phyloP scores from a whole-genome alignment of 2,888 invertebrate genomes.

The Drosophila quinaria region DNA sequence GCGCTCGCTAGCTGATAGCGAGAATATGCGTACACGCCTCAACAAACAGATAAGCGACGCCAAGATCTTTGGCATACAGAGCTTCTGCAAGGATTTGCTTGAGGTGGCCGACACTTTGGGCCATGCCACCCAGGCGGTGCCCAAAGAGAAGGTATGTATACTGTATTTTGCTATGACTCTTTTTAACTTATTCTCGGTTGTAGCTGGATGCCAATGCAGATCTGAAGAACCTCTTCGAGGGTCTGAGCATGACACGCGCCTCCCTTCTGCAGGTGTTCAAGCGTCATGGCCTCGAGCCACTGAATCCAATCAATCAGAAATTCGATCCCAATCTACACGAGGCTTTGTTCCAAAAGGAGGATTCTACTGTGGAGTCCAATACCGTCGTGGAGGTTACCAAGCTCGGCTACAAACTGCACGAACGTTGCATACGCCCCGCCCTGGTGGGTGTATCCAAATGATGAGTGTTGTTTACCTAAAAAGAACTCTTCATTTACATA shows the following conservation, averaged over 20 bases:
- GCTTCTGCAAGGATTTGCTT: slow-evolving; percentile 98
- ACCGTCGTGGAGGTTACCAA: slow-evolving; percentile 97
- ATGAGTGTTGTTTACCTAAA: slow-evolving; percentile 1
- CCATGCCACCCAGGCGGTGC: slow-evolving; percentile 95
- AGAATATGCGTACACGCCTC: slow-evolving; percentile 95
- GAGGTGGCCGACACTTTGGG: slow-evolving; percentile 97
- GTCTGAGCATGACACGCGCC: slow-evolving; percentile 94
- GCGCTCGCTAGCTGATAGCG: slow-evolving; percentile 96
- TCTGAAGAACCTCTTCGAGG: slow-evolving; percentile 93
- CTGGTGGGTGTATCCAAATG: slow-evolving; percentile 96
- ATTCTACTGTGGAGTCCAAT: slow-evolving; percentile 92
- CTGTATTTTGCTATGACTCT: too few species aligned
- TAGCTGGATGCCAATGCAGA: slow-evolving; percentile 42
- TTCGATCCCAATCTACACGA: slow-evolving; percentile 99
- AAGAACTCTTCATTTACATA: slow-evolving; percentile 47
- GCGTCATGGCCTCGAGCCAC: slow-evolving; percentile 94
- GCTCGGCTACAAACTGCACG: slow-evolving; percentile 97
- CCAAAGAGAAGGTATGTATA: slow-evolving; percentile 89
- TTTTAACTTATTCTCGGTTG: background rate
- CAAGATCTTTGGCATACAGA: slow-evolving; percentile 97
- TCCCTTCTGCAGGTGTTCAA: slow-evolving; percentile 95
- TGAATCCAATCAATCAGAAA: slow-evolving; percentile 96
- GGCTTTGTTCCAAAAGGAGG: slow-evolving; percentile 96
- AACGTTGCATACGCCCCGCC: slow-evolving; percentile 97
- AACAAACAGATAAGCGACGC: slow-evolving; percentile 97